These are phyloP conservation scores for Gandaritis pyraliata DNA, from an alignment of 2,888 invertebrate genomes.

Conservation along the genomic window DNA sequence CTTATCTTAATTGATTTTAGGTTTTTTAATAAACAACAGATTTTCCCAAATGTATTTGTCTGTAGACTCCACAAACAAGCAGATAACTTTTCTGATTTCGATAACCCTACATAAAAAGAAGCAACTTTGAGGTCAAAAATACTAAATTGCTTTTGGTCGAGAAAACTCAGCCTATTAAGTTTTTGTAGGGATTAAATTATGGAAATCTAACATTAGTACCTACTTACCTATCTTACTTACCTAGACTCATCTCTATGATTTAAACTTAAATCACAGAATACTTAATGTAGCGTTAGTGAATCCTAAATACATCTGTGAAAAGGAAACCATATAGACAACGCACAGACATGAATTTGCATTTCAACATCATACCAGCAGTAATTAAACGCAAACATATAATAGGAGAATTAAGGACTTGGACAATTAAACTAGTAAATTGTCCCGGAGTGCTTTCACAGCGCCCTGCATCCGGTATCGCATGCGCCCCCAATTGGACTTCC, in stretches of 20 bases:
- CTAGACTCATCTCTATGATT: too few species aligned
- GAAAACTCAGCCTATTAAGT: too few species aligned
- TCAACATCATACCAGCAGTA: conserved; percentile 16
- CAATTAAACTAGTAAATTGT: conserved; percentile 70
- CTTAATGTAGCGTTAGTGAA: too few species aligned
- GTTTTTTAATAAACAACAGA: conserved; percentile 14
- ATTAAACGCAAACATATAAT: conserved; percentile 34
- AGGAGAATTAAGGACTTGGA: conserved; percentile 39
- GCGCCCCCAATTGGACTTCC: conserved; percentile 83
- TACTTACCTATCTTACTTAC: too few species aligned
- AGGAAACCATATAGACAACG: conserved; percentile 8
- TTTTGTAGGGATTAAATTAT: too few species aligned
- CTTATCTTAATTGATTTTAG: conserved; percentile 34
- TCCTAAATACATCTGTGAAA: background rate
- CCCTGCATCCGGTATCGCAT: conserved; percentile 74
- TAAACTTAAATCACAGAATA: too few species aligned
- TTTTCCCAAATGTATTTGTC: conserved; percentile 8
- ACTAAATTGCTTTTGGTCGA: background rate
- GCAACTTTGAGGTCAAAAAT: background rate
- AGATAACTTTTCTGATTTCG: conserved; percentile 13
- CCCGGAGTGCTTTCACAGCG: conserved; percentile 73
- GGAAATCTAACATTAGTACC: too few species aligned
- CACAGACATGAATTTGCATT: conserved; percentile 11
- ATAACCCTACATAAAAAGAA: background rate
- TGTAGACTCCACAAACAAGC: conserved; percentile 2